Base-by-base conservation (phyloP, 1,140 invertebrate species). In the Phortica variegata region DNA sequence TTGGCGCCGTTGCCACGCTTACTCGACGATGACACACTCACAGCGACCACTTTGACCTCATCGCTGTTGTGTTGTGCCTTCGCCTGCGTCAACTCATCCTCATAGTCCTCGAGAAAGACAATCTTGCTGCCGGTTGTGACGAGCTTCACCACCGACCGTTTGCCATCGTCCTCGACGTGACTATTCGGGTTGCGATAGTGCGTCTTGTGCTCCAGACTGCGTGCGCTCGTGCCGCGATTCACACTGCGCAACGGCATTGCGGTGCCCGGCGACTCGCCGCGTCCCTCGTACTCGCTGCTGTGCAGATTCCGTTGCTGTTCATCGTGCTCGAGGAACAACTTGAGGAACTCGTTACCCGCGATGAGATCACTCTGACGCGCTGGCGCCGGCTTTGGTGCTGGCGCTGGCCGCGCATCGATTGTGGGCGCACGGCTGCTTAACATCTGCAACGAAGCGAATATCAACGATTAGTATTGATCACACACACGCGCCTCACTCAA, bases 321-420 rank as follows among this genome's bases (percentile, higher is more conserved):
- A 23, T 73, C 60, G 21, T 65, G 65, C 15, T 69, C 63, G 40
- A 75, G 54, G 13, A 75, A 68, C 31, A 75, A 51, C 49, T 75
- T 75, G 9, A 75, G 61, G 48, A 75, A 75, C 56, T 75, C 72
- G 58, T 70, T 75, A 40, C 72, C 72, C 20, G 65, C 60, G 44
- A 75, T 75, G 47, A 75, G 65, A 49, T 75, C 72, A 53, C 68
- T 72, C 23, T 65, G 58, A 18, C 54, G 39, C 16, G 43, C 20
- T 4, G 54, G 52, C 16, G 45, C 2, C 3, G 51, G 60, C 2
- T 53, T 33, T 12, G 60, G 53, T 19, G 31, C 45, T 10, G 57
- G 48, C 6, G 44, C 53, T 16, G 54, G 44, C 16, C 60, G 54
- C 43, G 60, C 38, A 32, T 56, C 34, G n/a, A 36, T 5, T 6